Evolutionary conservation across 2,113 vertebrate species (phyloP).

Genomic region (Planiliza haematocheilus): DNA sequence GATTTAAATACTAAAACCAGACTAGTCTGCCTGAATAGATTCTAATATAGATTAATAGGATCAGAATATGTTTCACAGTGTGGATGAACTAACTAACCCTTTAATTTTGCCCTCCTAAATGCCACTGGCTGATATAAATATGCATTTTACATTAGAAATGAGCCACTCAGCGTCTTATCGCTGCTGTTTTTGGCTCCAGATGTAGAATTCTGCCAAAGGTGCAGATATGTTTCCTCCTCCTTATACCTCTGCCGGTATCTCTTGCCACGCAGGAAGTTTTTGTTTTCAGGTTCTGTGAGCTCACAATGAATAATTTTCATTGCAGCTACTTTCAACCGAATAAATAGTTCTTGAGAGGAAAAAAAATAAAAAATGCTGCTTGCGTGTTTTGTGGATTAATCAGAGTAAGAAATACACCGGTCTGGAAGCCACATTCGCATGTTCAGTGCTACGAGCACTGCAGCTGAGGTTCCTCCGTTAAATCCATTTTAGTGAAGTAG

Average conservation of each 20-base stretch:
- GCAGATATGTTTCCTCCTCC: too few species aligned
- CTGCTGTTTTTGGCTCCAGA: neutral
- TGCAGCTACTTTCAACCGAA: neutral
- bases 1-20: neutral
- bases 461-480: neutral
- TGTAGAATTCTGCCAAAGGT: too few species aligned
- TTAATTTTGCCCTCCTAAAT: neutral
- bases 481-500: neutral
- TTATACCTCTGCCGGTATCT: too few species aligned
- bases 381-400: constrained; percentile 8
- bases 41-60: too few species aligned
- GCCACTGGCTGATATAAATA: neutral
- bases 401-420: neutral
- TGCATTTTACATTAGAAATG: neutral
- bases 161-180: neutral
- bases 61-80: too few species aligned
- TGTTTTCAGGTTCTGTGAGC: neutral
- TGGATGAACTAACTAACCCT: neutral
- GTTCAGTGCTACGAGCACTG: neutral
- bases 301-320: constrained; percentile 12
- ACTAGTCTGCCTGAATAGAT: neutral
- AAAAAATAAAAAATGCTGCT: neutral
- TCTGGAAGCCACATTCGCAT: neutral
- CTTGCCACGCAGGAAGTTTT: neutral
- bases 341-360: constrained; percentile 4